Percentiles rank a stretch among this genome's conserved stretches.
These are phyloP conservation scores for Rhinoraja longicauda DNA, from an alignment of 2,797 vertebrate genomes.

Conservation along the genomic window DNA sequence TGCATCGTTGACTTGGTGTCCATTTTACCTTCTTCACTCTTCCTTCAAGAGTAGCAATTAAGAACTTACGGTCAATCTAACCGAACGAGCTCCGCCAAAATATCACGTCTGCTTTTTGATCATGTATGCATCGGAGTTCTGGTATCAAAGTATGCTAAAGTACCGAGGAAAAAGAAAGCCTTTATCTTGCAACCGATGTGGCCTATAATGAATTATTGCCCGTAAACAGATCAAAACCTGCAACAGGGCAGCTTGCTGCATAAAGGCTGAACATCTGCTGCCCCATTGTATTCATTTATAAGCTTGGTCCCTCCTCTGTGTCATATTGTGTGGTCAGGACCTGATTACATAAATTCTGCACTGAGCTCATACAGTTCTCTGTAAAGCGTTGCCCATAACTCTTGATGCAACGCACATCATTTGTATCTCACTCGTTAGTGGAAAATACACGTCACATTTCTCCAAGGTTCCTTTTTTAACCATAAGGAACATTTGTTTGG, in stretches of 20 bases:
- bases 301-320: constrained; percentile 18
- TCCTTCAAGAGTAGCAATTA: too few relatives aligned
- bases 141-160: constrained; percentile 20
- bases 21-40: background rate
- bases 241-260: constrained; percentile 26
- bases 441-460: constrained; percentile 9
- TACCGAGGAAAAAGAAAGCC: constrained; percentile 11
- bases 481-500: constrained; percentile 2
- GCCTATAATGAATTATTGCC: constrained; percentile 24
- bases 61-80: background rate
- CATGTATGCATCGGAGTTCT: background rate
- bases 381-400: constrained; percentile 24
- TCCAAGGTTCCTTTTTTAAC: background rate
- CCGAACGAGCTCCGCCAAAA: background rate
- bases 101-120: background rate
- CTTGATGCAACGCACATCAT: constrained; percentile 16
- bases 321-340: constrained; percentile 34
- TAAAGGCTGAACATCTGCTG: constrained; percentile 36
- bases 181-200: constrained; percentile 17
- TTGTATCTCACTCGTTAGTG: constrained; percentile 2
- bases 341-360: constrained; percentile 35
- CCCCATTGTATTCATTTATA: constrained; percentile 29
- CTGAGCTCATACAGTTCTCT: constrained; percentile 24
- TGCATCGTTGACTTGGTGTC: constrained; percentile 23
- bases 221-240: constrained; percentile 33